Evolutionary conservation across 2,113 vertebrate genomes (phyloP), one percentile per base, ranked within the genome.

Genomic region (Vimba vimba): DNA sequence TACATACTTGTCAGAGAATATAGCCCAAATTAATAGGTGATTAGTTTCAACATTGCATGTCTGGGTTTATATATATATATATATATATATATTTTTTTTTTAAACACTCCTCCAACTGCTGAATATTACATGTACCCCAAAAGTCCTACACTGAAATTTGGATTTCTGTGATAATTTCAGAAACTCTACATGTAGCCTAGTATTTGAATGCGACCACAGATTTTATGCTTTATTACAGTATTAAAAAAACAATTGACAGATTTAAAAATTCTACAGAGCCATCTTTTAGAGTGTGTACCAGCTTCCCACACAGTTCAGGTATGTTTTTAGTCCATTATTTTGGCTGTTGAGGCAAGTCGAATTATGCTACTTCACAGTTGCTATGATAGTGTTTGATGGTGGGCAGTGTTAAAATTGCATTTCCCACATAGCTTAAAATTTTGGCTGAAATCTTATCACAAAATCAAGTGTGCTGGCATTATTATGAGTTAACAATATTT

Each of bases 301-400:
- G n/a, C 50, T 77, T 77, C 75, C 75, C 50, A 77, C 75, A 55
- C 75, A 55, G 75, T 77, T 77, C 73, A 75, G 73, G n/a, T 75
- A 75, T 75, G 73, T 75, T 75, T 71, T 50, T 75, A 25, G 13
- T 75, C 43, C 13, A 27, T 75, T 74, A 6, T 7, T 27, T 27
- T 75, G 69, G 69, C 23, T 69, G 30, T 21, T 36, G 30, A 69
- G 30, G 66, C 33, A 1, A 45, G 69, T 25, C 12, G n/a, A 47
- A 50, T 25, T 0, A 27, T 75, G 71, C 23, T 25, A 15, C 43
- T 75, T 50, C 39, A 47, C 73, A 75, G 12, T 50, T 50, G 43
- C 11, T 47, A 74, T 74, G 12, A 6, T 74, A 15, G 47, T 74
- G 73, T 17, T 75, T 75, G n/a, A 25, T 50, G 12, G 73, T 75